phyloP scores from a whole-genome alignment of 1,140 invertebrate species.

The Bombus pyrosoma region DNA sequence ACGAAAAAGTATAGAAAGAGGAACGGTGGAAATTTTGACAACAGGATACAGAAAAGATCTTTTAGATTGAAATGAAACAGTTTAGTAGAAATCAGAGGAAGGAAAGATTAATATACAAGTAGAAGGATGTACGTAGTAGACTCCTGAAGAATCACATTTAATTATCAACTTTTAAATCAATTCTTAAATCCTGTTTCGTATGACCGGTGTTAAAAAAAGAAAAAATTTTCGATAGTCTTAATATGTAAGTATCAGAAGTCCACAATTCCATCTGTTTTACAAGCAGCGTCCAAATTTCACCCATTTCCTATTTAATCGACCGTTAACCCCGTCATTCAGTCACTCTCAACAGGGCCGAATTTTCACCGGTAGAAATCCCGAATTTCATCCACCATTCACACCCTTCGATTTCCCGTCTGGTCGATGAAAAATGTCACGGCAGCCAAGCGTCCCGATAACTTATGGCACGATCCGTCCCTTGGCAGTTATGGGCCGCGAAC shows the following conservation, averaged over 20 bases:
- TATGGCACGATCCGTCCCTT: background rate
- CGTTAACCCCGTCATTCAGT: background rate
- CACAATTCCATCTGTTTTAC: background rate
- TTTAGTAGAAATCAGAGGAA: too few species aligned
- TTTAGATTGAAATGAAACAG: too few species aligned
- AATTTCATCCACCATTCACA: constrained; percentile 7
- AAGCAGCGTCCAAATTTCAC: background rate
- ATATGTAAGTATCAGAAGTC: background rate
- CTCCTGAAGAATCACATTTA: too few species aligned
- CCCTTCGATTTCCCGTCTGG: background rate
- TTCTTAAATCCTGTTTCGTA: too few species aligned
- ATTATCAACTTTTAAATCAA: too few species aligned
- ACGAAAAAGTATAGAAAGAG: too few species aligned
- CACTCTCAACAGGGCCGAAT: background rate
- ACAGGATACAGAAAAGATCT: too few species aligned
- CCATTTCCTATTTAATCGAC: background rate
- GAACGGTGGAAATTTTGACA: too few species aligned
- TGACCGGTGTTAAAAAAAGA: too few species aligned
- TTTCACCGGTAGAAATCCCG: background rate
- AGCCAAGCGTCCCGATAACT: background rate
- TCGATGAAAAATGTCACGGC: constrained; percentile 39
- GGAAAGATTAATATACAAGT: too few species aligned
- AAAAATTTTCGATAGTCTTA: background rate
- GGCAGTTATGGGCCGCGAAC: constrained; percentile 23
- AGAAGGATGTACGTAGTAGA: too few species aligned